Evolutionary conservation across 1,140 invertebrate species (phyloP), one percentile per base, ranked within the genome.

Genomic region (Trichonephila clavipes): DNA sequence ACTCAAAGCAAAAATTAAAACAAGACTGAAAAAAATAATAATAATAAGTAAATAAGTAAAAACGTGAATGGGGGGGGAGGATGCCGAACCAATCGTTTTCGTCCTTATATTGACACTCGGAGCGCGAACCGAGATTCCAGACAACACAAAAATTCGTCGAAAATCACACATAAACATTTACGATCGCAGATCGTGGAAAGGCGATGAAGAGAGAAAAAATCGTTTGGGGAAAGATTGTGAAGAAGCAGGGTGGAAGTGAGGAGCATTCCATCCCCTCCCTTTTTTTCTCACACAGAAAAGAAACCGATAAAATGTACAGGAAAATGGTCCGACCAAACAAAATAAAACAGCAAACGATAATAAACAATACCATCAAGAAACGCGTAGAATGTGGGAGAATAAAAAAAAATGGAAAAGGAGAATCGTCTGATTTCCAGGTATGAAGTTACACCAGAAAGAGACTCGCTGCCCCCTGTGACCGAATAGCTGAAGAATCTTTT

Each of bases 91-190:
- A 77, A 77, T 77, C 72, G 34, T 77, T 77, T 77, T 77, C 72
- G 72, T 28, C 72, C 34, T 77, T 40, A 34, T 77, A 77, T 77
- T 77, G 72, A 77, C 72, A 77, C 72, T 40, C 72, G 34, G 28
- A 28, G 72, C 12, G n/a, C 44, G 44, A 58, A 58, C n/a, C 21
- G 16, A 44, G 58, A 87, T 59, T 59, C 40, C 87, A 89, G 87
- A 81, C 88, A 62, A n/a, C 66, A 61, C 69, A 90, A 51, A 90
- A 61, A 61, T 90, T 90, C 88, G 69, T 81, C 69, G 69, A 81
- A 90, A 69, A 59, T 61, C n/a, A 69, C 62, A 24, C 69, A 81
- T 90, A 90, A 90, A 90, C 72, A 90, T 90, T 90, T 90, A 90
- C 72, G 88, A 90, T 59, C 72, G 19, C 72, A 62, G 34, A 88